Evolutionary conservation across 2,888 invertebrate genomes (phyloP), one percentile per base, ranked within the genome.

Genomic region (Colletes collaris): DNA sequence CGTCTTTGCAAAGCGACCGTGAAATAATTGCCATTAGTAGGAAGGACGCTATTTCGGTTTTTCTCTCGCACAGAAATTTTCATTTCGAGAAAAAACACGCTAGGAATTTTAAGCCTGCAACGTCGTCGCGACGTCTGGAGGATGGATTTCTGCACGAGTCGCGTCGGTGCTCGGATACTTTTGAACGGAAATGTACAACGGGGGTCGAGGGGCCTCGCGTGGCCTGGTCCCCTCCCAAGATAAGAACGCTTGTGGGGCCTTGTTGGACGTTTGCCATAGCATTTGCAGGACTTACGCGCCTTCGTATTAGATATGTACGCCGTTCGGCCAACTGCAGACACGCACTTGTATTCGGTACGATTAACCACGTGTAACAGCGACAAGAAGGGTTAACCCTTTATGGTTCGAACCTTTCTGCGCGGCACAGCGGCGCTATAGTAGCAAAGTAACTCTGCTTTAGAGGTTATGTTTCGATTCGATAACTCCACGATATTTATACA

Each of bases 151-250:
- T 52, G 46, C 27, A 8, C 37, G 37, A 59, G 35, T 13, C 7
- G n/a, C 16, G 13, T 35, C 50, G 53, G 40, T 8, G 52, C 27
- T 37, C 60, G 55, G 37, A 78, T 81, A 82, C 79, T 85, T 85
- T 85, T 85, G 83, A 44, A 10, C 6, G 56, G 76, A 72, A 79
- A 62, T 85, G 85, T 85, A 85, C 85, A 49, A 8, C 46, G 68
- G 60, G 77, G 83, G 71, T 77, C 62, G 81, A 71, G 72, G 79
- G 83, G 78, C 78, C 82, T 80, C 78, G 76, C 67, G 70, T 74
- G 81, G 83, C 78, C 81, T 80, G 84, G 70, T 82, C 82, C 77
- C 79, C 85, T 85, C 81, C 77, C 75, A 62, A 79, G 83, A 84
- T 83, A 81, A 81, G 82, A 77, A 81, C 78, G 78, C 79, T 80